These are phyloP conservation scores for Meteorus colon DNA, from an alignment of 2,888 invertebrate genomes.

Conservation along the genomic window DNA sequence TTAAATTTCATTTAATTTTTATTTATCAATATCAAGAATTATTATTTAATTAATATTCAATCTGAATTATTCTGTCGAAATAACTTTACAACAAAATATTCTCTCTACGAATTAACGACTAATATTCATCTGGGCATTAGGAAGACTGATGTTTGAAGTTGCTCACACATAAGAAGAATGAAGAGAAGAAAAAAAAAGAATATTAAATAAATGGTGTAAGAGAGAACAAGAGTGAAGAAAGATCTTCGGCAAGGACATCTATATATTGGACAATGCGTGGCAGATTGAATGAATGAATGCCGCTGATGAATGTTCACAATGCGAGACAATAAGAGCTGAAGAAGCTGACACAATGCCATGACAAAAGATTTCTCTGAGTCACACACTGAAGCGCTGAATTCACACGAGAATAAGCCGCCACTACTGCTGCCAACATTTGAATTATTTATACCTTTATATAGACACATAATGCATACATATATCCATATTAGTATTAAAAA, in stretches of 20 bases:
- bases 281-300: slow-evolving; percentile 69
- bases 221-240: slow-evolving; percentile 51
- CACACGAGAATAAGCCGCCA: slow-evolving; percentile 39
- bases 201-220: slow-evolving; percentile 28
- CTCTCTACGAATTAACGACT: neutral
- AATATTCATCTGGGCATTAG: neutral
- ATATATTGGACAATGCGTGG: slow-evolving; percentile 65
- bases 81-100: neutral
- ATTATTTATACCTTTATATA: neutral
- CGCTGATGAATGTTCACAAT: slow-evolving; percentile 72
- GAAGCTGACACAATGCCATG: slow-evolving; percentile 52
- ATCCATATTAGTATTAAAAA: slow-evolving; percentile 9
- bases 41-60: too few species aligned
- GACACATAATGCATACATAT: slow-evolving; percentile 47
- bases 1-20: too few species aligned
- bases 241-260: slow-evolving; percentile 65
- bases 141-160: neutral
- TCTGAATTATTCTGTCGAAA: neutral
- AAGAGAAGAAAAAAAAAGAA: slow-evolving; percentile 32
- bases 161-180: neutral
- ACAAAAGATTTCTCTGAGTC: slow-evolving; percentile 48
- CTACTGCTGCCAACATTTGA: neutral
- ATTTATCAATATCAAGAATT: too few species aligned
- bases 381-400: slow-evolving; percentile 19
- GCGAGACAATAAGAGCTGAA: slow-evolving; percentile 58